A percentile compares a stretch with the other conserved stretches of the same genome.
Conservation (phyloP, 2,113 vertebrate genomes). For the Passer domesticus region DNA sequence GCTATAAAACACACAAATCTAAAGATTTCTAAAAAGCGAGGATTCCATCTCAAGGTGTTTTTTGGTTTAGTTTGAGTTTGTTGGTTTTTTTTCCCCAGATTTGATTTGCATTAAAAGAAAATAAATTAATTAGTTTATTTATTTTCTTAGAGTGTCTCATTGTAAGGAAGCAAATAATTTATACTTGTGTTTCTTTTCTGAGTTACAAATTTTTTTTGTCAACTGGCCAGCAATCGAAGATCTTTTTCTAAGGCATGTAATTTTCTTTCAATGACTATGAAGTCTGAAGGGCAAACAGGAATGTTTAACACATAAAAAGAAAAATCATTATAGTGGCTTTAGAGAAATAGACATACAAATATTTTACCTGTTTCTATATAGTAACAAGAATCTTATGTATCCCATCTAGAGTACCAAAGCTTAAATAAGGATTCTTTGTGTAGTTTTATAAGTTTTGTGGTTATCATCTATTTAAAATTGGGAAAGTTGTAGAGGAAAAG, state of each 20-base stretch:
- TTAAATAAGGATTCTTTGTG: not conserved
- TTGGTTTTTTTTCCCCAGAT: rapidly evolving
- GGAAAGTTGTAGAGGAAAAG: not conserved
- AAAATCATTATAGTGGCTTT: not conserved
- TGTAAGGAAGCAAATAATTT: not conserved
- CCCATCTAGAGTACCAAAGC: not conserved
- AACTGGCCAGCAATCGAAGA: not conserved
- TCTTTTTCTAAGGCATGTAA: not conserved
- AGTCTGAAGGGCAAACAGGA: not conserved
- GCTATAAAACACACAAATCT: not conserved
- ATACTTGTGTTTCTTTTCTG: not conserved
- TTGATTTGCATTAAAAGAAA: not conserved
- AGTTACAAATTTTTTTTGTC: not conserved
- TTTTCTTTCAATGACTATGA: not conserved
- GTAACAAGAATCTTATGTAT: not conserved
- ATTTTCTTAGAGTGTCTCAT: not conserved
- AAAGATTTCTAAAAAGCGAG: not conserved
- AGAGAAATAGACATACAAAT: not conserved
- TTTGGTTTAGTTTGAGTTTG: not conserved
- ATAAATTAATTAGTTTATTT: not conserved
- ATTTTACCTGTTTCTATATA: not conserved
- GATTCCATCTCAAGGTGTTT: not conserved
- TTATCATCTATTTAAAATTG: not conserved
- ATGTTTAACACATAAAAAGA: not conserved
- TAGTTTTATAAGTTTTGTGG: not conserved